Base-by-base conservation (phyloP, 1,140 invertebrate species). In the Polypedilum pembai region DNA sequence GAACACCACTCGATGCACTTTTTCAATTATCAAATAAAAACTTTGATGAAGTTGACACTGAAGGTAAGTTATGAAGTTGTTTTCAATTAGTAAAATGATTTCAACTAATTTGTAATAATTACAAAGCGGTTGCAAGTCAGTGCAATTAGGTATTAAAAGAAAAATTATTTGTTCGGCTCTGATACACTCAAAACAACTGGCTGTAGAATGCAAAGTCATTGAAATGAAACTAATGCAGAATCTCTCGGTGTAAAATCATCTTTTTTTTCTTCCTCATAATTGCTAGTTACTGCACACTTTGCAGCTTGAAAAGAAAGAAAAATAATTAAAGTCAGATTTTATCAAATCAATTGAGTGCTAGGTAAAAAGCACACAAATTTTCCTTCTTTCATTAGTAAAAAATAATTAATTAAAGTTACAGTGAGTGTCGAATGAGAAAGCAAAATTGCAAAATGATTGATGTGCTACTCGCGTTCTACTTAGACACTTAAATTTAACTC, bases 21-120 rank as follows among this genome's bases (percentile, higher is more conserved):
- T 96, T 98, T 84, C 94, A 98, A 83, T 97, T 98, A 95, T 96
- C 95, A 74, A 96, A 92, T 84, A 98, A 98, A 84, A 96, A 95
- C 24, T 98, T 98, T 84, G 94, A 98, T 82, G 94, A 82, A 75
- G 79, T 79, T 83, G 91, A 91, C 81, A 88, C 89, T 81, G 85
- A 87, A 89, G 92, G 92, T 94, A 81, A 80, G 83, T 80, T 12
- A 8, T 66, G n/a, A 45, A 45, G 8, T 45, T 45, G 8, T 15
- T 45, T 45, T 10, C 41, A n/a, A n/a, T n/a, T n/a, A n/a, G n/a
- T n/a, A n/a, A n/a, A n/a, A n/a, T 10, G 41, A 1, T 15, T 45
- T 45, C 41, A 8, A 45, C 41, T 66, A 66, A 66, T 66, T 66
- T 66, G 63, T 20, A 17, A 17, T 66, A 66, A 66, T 66, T 66